These are phyloP conservation scores for Alosa alosa DNA, from an alignment of 2,113 vertebrate species.

Conservation along the genomic window DNA sequence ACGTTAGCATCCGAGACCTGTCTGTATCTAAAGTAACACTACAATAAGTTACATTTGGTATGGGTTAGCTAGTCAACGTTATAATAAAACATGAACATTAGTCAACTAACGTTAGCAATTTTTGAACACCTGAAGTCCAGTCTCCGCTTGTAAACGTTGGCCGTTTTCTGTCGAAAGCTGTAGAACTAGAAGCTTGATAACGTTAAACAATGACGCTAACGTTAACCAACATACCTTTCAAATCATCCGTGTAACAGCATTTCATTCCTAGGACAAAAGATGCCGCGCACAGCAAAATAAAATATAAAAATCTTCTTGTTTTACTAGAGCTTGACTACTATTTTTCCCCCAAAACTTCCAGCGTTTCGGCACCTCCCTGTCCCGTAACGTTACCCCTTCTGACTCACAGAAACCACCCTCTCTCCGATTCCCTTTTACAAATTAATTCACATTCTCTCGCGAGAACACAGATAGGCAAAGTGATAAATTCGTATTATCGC, in stretches of 20 bases:
- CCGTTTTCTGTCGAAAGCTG: background rate
- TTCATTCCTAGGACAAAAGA: slow-evolving; percentile 32
- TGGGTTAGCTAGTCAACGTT: background rate
- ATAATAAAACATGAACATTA: background rate
- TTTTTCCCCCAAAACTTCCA: slow-evolving; percentile 20
- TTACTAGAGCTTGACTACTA: background rate
- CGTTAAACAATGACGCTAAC: background rate
- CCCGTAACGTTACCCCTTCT: background rate
- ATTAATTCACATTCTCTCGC: slow-evolving; percentile 31
- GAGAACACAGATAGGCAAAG: background rate
- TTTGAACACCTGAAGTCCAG: background rate
- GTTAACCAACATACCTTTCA: slow-evolving; percentile 31
- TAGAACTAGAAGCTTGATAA: background rate
- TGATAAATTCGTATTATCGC: background rate
- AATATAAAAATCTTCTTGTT: background rate
- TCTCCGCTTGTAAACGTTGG: background rate
- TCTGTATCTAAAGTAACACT: background rate
- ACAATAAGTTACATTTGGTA: background rate
- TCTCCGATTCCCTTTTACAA: slow-evolving; percentile 10
- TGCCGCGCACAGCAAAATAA: background rate
- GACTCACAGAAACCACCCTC: slow-evolving; percentile 34
- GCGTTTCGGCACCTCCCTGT: slow-evolving; percentile 22
- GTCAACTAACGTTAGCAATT: background rate
- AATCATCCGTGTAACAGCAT: slow-evolving; percentile 41
- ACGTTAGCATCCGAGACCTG: background rate